Conservation (phyloP, 2,797 vertebrate genomes). For the Acipenser oxyrinchus region DNA sequence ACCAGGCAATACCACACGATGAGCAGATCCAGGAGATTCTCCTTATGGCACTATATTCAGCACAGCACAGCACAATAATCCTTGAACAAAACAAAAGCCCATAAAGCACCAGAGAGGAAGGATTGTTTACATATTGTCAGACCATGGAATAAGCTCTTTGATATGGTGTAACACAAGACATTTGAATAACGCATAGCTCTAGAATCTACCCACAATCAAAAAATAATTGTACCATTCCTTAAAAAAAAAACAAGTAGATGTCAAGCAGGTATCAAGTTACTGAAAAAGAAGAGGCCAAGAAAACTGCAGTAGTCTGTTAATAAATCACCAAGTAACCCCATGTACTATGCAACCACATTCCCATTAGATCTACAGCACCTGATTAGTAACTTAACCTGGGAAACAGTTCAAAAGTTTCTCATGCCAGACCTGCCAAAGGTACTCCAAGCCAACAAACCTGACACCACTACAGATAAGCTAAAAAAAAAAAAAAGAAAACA, state of each 20-base stretch:
- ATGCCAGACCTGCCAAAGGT: conserved; percentile 21
- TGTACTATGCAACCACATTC: neutral
- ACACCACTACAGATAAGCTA: conserved; percentile 9
- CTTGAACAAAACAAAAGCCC: conserved; percentile 11
- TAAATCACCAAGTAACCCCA: neutral
- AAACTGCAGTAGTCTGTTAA: neutral
- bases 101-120: conserved; percentile 11
- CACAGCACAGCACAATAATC: conserved; percentile 6
- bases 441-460: conserved; percentile 10
- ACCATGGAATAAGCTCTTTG: conserved; percentile 1
- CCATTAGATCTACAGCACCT: neutral
- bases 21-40: neutral
- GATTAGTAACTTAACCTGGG: neutral
- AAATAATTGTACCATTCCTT: neutral
- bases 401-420: conserved; percentile 7
- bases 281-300: neutral
- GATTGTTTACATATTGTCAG: neutral
- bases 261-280: conserved; percentile 3
- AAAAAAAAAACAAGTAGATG: neutral
- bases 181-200: neutral
- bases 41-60: conserved; percentile 3
- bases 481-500: neutral
- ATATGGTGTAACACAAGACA: neutral
- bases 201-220: conserved; percentile 4
- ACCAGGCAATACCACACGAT: neutral